Evolutionary conservation across 2,888 invertebrate species (phyloP), one percentile per base, ranked within the genome.

Genomic region (Eumacrocentrus americanus): DNA sequence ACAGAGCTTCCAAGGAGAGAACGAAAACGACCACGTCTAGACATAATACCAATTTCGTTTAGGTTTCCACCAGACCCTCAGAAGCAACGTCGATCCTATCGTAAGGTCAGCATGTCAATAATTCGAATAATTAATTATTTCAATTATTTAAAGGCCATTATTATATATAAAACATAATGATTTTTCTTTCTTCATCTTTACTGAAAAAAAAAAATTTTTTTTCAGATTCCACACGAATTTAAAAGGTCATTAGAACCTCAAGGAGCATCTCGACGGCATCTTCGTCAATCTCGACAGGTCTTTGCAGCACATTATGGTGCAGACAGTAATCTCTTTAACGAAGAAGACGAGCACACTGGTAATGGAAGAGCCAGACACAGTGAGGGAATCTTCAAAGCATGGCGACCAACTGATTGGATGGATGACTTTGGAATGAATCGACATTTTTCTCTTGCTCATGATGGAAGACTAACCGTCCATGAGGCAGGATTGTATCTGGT

Each of bases 401-500:
- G 90, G 90, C 84, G 84, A 71, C 82, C 87, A 0, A 83, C 86
- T 6, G 78, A 83, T 14, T 91, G 88, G 90, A 87, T 89, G 37
- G 71, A 81, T 34, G 82, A 84, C 56, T 81, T 87, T 1, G 86
- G 85, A 0, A 86, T 87, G 83, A 84, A 86, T 54, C 82, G 84
- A 16, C 84, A 87, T 64, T 89, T 90, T 59, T 82, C 82, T 44
- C 82, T 89, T 1, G 77, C 84, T 40, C 57, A 46, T 7, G 84
- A 85, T 61, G 92, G 91, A 0, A 84, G 85, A 52, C 80, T 92
- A 0, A 88, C 87, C 9, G 86, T 92, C 0, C 86, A 85, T 67
- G 88, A 89, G 67, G 80, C 87, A 0, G 92, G 92, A 23, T 82
- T 92, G 14, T 92, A 92, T 78, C 85, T 91, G 57, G 85, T 91